phyloP scores from a whole-genome alignment of 2,888 invertebrate species.

The Ligdia adustata region DNA sequence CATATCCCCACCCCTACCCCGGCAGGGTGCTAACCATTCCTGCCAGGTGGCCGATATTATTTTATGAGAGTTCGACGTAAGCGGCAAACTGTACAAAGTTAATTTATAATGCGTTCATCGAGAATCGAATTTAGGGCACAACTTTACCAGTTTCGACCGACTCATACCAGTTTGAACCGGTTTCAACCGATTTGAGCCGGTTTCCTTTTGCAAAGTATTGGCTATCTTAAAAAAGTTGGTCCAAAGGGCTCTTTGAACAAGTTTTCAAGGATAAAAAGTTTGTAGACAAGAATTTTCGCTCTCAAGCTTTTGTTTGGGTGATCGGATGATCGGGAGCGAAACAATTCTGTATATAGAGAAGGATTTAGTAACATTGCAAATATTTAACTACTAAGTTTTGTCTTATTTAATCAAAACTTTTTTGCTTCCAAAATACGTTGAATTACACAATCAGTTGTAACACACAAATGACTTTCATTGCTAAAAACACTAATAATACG shows the following conservation, averaged over 20 bases:
- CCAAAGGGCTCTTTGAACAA: neutral
- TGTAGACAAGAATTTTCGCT: constrained; percentile 16
- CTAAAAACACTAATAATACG: no score
- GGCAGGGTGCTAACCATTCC: constrained; percentile 11
- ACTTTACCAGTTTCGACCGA: constrained; percentile 17
- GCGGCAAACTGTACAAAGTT: constrained; percentile 40
- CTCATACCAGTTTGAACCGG: neutral
- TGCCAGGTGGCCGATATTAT: constrained; percentile 50
- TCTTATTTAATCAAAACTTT: no score
- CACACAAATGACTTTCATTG: no score
- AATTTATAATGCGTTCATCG: constrained; percentile 36
- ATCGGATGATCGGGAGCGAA: no score
- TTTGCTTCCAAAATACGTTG: no score
- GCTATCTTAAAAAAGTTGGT: constrained; percentile 8
- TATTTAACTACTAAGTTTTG: no score
- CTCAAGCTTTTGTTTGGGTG: constrained; percentile 20
- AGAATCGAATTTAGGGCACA: constrained; percentile 25
- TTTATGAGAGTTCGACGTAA: constrained; percentile 47
- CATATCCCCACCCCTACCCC: constrained; percentile 2
- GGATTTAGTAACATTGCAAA: no score
- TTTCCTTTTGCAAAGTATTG: constrained; percentile 17
- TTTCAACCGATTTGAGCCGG: neutral
- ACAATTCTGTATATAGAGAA: no score
- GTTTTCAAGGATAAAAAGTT: constrained; percentile 22
- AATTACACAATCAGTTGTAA: no score